phyloP scores from a whole-genome alignment of 1,140 invertebrate genomes.

The Cyrtorhinus lividipennis region DNA sequence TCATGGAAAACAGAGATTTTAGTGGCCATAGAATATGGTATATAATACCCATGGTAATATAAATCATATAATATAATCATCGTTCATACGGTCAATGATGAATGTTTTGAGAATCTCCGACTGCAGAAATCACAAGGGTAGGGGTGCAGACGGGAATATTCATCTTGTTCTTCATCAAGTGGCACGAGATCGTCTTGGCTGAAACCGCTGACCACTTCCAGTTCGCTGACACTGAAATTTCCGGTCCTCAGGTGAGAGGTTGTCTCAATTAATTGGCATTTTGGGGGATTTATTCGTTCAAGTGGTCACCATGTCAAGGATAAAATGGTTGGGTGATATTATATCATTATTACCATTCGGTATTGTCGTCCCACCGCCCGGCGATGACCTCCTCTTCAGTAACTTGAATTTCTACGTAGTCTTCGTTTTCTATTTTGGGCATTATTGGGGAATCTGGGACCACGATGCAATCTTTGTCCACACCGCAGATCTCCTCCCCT shows the following conservation, averaged over 20 bases:
- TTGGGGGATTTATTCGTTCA: too few relatives aligned
- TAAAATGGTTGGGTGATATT: too few relatives aligned
- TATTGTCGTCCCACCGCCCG: conserved; percentile 21
- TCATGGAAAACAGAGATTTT: too few relatives aligned
- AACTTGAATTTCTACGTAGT: conserved; percentile 26
- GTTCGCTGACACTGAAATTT: conserved; percentile 8
- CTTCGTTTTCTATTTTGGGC: conserved; percentile 11
- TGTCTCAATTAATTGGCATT: too few relatives aligned
- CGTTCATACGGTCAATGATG: background rate
- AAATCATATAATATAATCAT: too few relatives aligned
- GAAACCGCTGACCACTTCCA: conserved; percentile 7
- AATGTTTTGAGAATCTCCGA: conserved; percentile 32
- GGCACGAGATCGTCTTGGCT: conserved; percentile 33
- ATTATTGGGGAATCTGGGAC: conserved; percentile 13
- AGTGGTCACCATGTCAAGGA: background rate
- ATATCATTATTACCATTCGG: background rate
- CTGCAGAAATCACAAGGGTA: conserved; percentile 75
- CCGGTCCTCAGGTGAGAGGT: conserved; percentile 16
- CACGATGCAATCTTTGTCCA: conserved; percentile 19
- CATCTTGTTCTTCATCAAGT: conserved; percentile 62
- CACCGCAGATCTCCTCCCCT: conserved; percentile 19
- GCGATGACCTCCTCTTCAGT: conserved; percentile 27
- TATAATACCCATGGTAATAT: too few relatives aligned
- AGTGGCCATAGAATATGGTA: too few relatives aligned
- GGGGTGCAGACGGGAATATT: conserved; percentile 61